These are phyloP conservation scores for Nycticebus coucang DNA, from an alignment of 2,113 vertebrate genomes.

Conservation along the genomic window DNA sequence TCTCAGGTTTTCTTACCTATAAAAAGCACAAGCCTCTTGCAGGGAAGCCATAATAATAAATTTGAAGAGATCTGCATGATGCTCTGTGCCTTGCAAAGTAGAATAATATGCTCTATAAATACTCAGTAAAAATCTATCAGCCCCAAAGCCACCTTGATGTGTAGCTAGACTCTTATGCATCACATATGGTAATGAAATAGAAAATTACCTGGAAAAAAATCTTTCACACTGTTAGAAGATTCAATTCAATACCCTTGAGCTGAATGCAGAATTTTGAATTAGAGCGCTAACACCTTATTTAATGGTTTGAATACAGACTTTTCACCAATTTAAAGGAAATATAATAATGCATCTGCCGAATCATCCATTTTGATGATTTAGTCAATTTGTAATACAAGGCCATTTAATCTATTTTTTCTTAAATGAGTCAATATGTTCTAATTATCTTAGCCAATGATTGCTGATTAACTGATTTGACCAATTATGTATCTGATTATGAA, in stretches of 20 bases:
- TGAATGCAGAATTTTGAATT: constrained; percentile 54
- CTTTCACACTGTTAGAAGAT: constrained; percentile 53
- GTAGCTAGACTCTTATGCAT: constrained; percentile 34
- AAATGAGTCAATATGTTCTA: not conserved
- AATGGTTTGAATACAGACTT: constrained; percentile 61
- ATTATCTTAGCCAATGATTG: not conserved
- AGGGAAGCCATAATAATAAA: constrained; percentile 41
- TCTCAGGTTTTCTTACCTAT: not conserved
- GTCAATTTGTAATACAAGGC: not conserved
- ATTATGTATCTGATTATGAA: constrained; percentile 19
- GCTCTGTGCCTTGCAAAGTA: not conserved
- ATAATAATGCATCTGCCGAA: constrained; percentile 27
- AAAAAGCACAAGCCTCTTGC: not conserved
- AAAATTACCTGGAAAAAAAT: constrained; percentile 67
- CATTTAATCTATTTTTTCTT: not conserved
- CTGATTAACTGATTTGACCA: not conserved
- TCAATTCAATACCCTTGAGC: constrained; percentile 39
- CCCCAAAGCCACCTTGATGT: not conserved
- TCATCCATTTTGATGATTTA: not conserved
- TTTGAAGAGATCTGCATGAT: constrained; percentile 27
- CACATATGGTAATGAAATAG: constrained; percentile 40
- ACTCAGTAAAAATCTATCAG: constrained; percentile 35
- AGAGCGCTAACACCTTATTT: constrained; percentile 53
- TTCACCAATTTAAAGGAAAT: constrained; percentile 59
- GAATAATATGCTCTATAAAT: constrained; percentile 53